phyloP scores from a whole-genome alignment of 1,140 invertebrate genomes.

The Tetragonula clypearis region DNA sequence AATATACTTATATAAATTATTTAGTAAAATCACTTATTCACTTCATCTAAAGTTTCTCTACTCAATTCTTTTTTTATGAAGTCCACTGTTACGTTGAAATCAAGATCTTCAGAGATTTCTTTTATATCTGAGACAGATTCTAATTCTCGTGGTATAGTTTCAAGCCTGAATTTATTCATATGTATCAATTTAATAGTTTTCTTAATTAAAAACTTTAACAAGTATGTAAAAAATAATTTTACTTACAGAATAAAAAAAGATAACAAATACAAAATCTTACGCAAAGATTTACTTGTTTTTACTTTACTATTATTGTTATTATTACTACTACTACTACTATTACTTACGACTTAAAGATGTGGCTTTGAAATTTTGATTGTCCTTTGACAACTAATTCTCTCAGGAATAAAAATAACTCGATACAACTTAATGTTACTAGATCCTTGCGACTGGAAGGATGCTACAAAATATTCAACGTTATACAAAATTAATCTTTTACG shows the following conservation, averaged over 20 bases:
- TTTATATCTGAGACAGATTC: slow-evolving; percentile 51
- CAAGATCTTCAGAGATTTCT: slow-evolving; percentile 48
- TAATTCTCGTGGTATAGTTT: slow-evolving; percentile 40
- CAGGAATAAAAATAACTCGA: slow-evolving; percentile 29
- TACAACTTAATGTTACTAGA: not conserved
- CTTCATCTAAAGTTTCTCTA: not conserved
- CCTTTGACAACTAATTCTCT: slow-evolving; percentile 34
- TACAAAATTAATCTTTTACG: not conserved
- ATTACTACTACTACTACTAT: not conserved
- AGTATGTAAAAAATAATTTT: not conserved
- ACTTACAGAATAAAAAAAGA: not conserved
- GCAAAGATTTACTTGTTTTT: too few relatives aligned
- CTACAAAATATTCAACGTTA: slow-evolving; percentile 10
- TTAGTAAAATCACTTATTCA: slow-evolving; percentile 10
- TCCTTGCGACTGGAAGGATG: not conserved
- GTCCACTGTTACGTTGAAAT: slow-evolving; percentile 11
- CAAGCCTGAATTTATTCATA: slow-evolving; percentile 42
- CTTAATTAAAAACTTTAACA: not conserved
- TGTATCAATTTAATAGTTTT: not conserved
- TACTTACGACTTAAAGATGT: slow-evolving; percentile 47
- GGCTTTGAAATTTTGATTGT: not conserved
- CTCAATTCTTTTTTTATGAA: not conserved
- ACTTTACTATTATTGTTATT: too few relatives aligned
- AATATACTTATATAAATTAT: slow-evolving; percentile 2
- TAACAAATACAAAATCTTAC: not conserved